Evolutionary conservation across 2,113 vertebrate genomes (phyloP).

Genomic region (Heloderma charlesbogerti): DNA sequence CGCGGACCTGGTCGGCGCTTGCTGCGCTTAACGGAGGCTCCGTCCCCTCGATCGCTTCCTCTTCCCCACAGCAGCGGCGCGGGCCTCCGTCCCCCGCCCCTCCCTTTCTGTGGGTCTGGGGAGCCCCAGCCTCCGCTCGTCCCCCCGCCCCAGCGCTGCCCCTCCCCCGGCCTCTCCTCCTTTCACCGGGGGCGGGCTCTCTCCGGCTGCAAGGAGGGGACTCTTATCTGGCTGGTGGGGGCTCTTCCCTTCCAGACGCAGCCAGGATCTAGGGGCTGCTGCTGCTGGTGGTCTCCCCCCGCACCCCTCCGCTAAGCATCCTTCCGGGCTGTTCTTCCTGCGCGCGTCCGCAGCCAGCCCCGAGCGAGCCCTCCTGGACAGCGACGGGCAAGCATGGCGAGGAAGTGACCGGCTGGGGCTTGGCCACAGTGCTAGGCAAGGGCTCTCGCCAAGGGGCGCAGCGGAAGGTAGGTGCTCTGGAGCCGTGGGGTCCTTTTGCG

Average conservation of each 20-base stretch:
- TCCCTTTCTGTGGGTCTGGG: background rate
- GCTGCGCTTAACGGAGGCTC: background rate
- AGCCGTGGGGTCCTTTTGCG: background rate
- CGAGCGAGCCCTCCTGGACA: background rate
- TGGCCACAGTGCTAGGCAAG: background rate
- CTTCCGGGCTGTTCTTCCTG: no score
- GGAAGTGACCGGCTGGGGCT: background rate
- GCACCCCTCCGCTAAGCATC: background rate
- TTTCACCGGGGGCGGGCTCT: background rate
- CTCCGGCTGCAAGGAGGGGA: background rate
- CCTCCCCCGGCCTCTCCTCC: no score
- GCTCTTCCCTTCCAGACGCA: background rate
- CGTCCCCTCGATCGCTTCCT: no score
- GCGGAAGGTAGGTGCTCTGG: background rate
- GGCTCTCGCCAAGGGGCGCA: background rate
- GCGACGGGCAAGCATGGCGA: background rate
- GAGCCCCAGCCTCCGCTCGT: background rate
- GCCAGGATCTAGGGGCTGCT: background rate
- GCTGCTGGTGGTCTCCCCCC: no score
- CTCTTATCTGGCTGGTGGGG: background rate
- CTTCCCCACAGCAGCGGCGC: no score
- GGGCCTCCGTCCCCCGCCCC: no score
- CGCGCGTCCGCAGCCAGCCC: background rate
- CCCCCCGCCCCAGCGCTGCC: accelerated
- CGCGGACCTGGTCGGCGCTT: background rate